phyloP scores from a whole-genome alignment of 64 coral and sea anemone species.

The Cladopsammia gracilis region DNA sequence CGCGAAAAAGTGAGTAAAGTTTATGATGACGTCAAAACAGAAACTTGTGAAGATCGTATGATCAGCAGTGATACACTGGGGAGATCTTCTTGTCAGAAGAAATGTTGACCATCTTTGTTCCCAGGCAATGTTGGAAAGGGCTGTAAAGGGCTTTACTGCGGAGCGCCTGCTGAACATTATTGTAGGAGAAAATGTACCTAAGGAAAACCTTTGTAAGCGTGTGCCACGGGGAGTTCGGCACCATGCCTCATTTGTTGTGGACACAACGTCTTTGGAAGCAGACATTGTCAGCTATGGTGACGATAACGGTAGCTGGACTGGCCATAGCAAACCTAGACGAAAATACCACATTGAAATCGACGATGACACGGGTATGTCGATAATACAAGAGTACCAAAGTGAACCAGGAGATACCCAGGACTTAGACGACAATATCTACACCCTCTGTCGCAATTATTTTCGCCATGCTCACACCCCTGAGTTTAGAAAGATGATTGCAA shows the following conservation, averaged over 20 bases:
- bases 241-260: conserved; percentile 39
- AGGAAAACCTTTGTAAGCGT: neutral
- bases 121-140: neutral
- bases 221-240: conserved; percentile 11
- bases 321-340: conserved; percentile 54
- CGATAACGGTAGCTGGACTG: conserved; percentile 71
- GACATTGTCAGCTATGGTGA: conserved; percentile 65
- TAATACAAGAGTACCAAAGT: conserved; percentile 18
- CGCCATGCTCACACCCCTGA: conserved; percentile 56
- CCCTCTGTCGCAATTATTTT: conserved; percentile 69
- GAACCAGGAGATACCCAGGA: neutral
- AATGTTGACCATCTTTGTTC: neutral
- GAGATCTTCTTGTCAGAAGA: conserved; percentile 8
- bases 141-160: neutral
- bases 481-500: conserved; percentile 71
- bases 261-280: conserved; percentile 43
- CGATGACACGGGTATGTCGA: conserved; percentile 43
- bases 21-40: neutral
- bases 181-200: conserved; percentile 8
- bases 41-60: neutral
- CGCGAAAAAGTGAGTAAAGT: neutral
- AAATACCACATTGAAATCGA: conserved; percentile 65
- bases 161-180: neutral
- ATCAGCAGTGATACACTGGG: neutral
- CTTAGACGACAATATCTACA: conserved; percentile 41